phyloP scores from a whole-genome alignment of 2,113 vertebrate genomes.

The Sinocyclocheilus anshuiensis region DNA sequence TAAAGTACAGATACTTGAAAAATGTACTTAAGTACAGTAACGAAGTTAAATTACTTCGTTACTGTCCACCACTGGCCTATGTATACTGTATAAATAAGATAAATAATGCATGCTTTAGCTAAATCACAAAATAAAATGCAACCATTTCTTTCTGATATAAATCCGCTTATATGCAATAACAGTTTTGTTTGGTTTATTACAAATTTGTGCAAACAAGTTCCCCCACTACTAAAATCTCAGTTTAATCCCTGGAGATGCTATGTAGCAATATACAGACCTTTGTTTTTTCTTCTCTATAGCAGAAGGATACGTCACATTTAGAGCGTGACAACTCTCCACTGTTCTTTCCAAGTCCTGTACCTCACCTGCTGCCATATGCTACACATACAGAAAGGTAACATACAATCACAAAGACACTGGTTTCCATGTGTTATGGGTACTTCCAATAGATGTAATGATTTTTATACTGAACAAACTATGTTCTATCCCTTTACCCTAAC shows the following conservation, averaged over 20 bases:
- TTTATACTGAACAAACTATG: not conserved
- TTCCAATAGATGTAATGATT: not conserved
- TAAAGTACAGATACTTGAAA: no score
- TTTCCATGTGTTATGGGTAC: not conserved
- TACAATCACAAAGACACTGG: not conserved
- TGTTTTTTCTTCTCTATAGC: constrained; percentile 13
- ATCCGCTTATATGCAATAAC: not conserved
- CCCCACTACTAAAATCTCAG: no score
- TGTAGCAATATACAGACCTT: not conserved
- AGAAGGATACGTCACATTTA: constrained; percentile 24
- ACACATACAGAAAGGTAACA: constrained; percentile 43
- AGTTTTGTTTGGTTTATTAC: not conserved
- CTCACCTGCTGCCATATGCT: constrained; percentile 42
- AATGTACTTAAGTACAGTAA: no score
- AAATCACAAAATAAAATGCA: constrained; percentile 9
- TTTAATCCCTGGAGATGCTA: not conserved
- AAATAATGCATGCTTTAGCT: not conserved
- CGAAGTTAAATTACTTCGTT: no score
- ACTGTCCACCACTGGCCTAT: no score
- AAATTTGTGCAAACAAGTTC: not conserved
- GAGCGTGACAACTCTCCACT: constrained; percentile 44
- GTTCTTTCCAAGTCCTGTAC: constrained; percentile 42
- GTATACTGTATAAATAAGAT: not conserved
- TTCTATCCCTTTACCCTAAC: not conserved
- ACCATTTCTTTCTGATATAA: not conserved